Conservation (phyloP, 1,140 invertebrate species). For the Bilobella aurantiaca region DNA sequence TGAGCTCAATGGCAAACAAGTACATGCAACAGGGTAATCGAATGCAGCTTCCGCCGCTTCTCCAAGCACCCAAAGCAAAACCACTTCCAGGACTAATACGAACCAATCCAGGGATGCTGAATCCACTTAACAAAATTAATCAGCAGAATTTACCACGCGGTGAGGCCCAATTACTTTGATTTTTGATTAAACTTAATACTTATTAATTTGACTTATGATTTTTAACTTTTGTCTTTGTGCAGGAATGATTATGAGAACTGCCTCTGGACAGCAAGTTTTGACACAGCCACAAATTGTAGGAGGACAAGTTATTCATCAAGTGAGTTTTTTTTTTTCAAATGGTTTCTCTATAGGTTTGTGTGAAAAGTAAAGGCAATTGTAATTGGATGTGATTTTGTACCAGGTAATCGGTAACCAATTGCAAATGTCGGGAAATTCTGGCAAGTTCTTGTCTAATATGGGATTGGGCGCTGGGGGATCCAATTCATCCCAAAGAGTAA, state of each 20-base stretch:
- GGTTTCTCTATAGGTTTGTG: background rate
- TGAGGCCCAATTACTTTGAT: conserved; percentile 1
- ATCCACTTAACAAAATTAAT: conserved; percentile 10
- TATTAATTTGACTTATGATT: background rate
- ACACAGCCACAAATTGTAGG: background rate
- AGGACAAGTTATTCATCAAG: conserved; percentile 1
- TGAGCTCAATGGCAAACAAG: conserved; percentile 7
- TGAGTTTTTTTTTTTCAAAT: background rate
- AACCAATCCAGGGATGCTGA: conserved; percentile 20
- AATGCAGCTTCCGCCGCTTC: conserved; percentile 25
- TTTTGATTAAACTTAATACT: background rate
- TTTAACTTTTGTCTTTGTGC: conserved; percentile 1
- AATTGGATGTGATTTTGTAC: background rate
- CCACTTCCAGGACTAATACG: conserved; percentile 33
- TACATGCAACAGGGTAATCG: background rate
- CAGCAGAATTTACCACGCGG: conserved; percentile 27
- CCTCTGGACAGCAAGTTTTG: conserved; percentile 13
- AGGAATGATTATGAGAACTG: conserved; percentile 26
- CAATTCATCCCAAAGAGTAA: conserved; percentile 1
- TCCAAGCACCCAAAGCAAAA: conserved; percentile 30
- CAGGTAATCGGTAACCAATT: conserved; percentile 2
- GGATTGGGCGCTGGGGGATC: background rate
- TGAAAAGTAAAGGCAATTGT: background rate
- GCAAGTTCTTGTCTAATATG: background rate
- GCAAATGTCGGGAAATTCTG: background rate